Evolutionary conservation across 2,113 vertebrate genomes (phyloP).

Genomic region (Dipodomys stephensi): DNA sequence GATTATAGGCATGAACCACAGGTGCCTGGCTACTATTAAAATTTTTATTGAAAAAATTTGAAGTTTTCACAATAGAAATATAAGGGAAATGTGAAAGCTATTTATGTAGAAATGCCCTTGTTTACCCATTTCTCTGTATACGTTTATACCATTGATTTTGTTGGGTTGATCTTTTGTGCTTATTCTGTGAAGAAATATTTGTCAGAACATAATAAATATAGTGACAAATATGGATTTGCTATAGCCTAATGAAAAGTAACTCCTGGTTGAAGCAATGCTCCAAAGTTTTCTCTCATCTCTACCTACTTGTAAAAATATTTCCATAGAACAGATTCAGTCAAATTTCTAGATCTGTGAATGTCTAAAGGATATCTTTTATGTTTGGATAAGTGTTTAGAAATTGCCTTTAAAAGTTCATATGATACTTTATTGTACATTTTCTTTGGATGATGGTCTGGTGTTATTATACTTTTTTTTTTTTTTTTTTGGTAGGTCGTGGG

Average conservation of each 20-base stretch:
- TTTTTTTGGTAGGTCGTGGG: background rate
- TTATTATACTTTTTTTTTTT: background rate
- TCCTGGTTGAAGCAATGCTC: background rate
- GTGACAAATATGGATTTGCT: background rate
- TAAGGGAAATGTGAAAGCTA: no score
- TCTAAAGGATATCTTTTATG: constrained; percentile 5
- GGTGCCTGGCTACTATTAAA: no score
- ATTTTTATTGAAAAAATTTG: no score
- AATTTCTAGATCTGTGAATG: background rate
- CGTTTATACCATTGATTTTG: background rate
- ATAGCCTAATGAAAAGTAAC: no score
- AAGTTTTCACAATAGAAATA: no score
- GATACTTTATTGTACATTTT: background rate
- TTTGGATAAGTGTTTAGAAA: constrained; percentile 38
- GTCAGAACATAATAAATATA: background rate
- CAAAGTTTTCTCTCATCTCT: constrained; percentile 17
- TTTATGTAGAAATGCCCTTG: background rate
- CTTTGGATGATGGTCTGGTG: background rate
- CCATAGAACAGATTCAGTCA: background rate
- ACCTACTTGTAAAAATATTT: background rate
- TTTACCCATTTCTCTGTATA: background rate
- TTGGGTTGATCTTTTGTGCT: background rate
- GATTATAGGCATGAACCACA: no score
- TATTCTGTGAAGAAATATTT: background rate
- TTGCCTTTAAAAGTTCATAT: constrained; percentile 17